Base-by-base conservation (phyloP, 2,888 invertebrate genomes). In the Lydus trimaculatus region DNA sequence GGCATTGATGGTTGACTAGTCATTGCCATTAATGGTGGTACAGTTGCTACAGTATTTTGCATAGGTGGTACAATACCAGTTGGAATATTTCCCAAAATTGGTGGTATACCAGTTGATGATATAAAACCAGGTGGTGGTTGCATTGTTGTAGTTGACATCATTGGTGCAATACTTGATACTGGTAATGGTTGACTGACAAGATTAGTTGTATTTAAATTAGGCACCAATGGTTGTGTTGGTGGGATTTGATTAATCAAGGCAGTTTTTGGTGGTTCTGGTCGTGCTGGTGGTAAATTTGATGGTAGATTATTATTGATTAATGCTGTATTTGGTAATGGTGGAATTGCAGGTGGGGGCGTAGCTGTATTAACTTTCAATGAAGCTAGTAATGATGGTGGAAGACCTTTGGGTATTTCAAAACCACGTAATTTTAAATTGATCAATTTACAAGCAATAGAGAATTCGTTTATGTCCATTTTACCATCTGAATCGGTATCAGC, bases 401-500 rank as follows among this genome's bases (percentile, higher is more conserved):
- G 87, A 2, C 88, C 87, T 82, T 93, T 92, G 0, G 99, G 99
- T 64, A 99, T 89, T 82, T 98, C 97, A 79, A 94, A 91, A 4
- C 97, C 97, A 65, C 96, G 92, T 15, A 99, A 87, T 85, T 97
- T 98, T 72, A 98, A 88, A 81, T 95, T 96, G 66, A 98, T 97
- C 73, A 90, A 87, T 88, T 98, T 98, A 89, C 99, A 98, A 61
- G 99, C 99, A 78, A 99, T 96, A 75, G 97, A 97, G 86, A 99
- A 99, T 87, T 99, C 99, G 80, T 94, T 93, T 64, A 97, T 91
- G 81, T 98, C 95, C 90, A 99, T 91, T 87, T 96, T 96, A 0
- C 99, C 99, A 88, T 99, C 99, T 17, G 95, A 92, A 84, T 99
- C 96, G 59, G 97, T 94, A 85, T 99, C 99, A 0, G 99, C 96